Conservation (phyloP, 2,888 invertebrate species). For the Caenorhabditis japonica region DNA sequence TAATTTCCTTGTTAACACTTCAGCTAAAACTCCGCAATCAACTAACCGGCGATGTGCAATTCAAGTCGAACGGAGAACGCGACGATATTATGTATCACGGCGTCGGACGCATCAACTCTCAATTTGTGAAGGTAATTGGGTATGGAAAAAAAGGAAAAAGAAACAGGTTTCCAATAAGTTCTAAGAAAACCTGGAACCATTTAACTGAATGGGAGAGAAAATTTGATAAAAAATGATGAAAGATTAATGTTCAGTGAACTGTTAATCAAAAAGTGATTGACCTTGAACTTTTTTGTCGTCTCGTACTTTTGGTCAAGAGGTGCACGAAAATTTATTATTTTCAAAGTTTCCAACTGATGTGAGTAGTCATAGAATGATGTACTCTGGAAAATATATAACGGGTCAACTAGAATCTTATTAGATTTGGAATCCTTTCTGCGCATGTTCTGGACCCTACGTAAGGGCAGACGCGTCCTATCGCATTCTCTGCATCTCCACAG, state of each 20-base stretch:
- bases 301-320: conserved; percentile 32
- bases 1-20: too few species aligned
- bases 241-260: conserved; percentile 21
- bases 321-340: too few species aligned
- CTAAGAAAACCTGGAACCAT: conserved; percentile 33
- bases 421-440: too few species aligned
- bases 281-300: conserved; percentile 31
- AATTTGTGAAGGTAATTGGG: conserved; percentile 61
- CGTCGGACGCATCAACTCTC: conserved; percentile 60
- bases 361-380: not conserved
- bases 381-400: too few species aligned
- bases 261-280: conserved; percentile 9
- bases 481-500: too few species aligned
- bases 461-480: too few species aligned
- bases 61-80: conserved; percentile 55
- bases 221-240: conserved; percentile 24
- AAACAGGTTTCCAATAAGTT: conserved; percentile 28
- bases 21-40: conserved; percentile 61
- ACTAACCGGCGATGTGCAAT: conserved; percentile 63
- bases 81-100: conserved; percentile 64
- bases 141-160: not conserved
- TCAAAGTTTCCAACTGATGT: not conserved
- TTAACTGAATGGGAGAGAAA: not conserved
- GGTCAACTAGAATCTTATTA: too few species aligned
- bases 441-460: too few species aligned